A percentile compares a stretch with the other conserved stretches of the same genome.
Conservation (phyloP, 2,113 vertebrate species). For the Scartelaos histophorus region DNA sequence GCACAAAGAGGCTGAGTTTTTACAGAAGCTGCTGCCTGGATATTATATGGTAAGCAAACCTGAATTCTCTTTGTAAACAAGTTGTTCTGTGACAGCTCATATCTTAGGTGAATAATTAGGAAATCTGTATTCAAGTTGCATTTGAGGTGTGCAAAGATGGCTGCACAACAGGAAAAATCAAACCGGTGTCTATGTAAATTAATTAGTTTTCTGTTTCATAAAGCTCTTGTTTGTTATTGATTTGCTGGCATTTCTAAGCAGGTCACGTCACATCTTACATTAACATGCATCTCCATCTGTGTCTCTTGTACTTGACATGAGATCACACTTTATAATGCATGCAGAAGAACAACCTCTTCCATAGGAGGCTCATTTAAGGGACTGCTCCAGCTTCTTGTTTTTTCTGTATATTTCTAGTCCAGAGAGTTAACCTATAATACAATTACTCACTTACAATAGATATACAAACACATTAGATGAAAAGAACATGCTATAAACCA, state of each 20-base stretch:
- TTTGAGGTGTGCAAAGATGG: not conserved
- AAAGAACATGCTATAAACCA: too few species aligned
- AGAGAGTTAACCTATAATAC: too few species aligned
- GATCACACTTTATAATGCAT: not conserved
- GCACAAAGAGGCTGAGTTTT: conserved; percentile 98
- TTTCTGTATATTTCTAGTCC: not conserved
- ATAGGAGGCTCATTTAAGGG: not conserved
- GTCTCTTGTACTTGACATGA: not conserved
- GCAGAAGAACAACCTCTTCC: not conserved
- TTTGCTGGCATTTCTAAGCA: not conserved
- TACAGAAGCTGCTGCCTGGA: conserved; percentile 96
- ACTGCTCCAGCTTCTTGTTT: not conserved
- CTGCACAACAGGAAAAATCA: conserved; percentile 3
- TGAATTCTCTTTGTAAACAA: conserved; percentile 2
- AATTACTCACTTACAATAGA: too few species aligned
- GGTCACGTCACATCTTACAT: not conserved
- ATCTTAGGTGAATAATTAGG: not conserved
- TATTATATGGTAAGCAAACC: conserved; percentile 83
- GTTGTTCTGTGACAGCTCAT: not conserved
- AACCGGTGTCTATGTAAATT: not conserved
- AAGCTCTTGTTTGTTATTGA: not conserved
- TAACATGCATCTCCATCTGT: conserved; percentile 10
- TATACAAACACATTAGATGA: too few species aligned
- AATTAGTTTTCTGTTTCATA: not conserved
- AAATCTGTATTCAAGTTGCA: not conserved